Evolutionary conservation across 2,888 invertebrate genomes (phyloP), one percentile per base, ranked within the genome.

Genomic region (Morpho helenor): DNA sequence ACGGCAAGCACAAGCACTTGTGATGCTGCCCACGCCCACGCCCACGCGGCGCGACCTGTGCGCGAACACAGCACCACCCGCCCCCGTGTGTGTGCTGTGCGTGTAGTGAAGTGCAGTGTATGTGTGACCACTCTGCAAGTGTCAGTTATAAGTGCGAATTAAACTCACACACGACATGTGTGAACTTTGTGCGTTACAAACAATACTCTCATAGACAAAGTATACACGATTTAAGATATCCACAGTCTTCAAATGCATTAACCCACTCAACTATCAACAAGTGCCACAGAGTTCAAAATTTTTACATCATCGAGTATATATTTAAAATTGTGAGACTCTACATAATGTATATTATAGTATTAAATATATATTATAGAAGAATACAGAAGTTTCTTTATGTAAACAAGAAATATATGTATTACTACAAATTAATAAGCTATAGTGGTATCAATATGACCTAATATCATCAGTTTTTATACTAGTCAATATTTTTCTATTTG

Each of bases 1-100:
- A 93, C 82, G 93, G 93, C 67, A 94, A 93, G 80, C 82, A 87
- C 82, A 93, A 93, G 85, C 82, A 83, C 69, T 92, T 92, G 91
- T 94, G 93, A 94, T 91, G 77, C 68, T 69, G 63, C 66, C 68
- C 59, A 59, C 63, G 57, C 63, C 16, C n/a, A 49, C 48, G 7
- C 22, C 31, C 8, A 7, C 49, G 8, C 40, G 16, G 10, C 49
- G 10, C 39, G n/a, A 45, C 45, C 10, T 45, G 45, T 45, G 42
- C 42, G 31, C 31, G 31, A 23, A 8, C 48, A 6, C 48, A 31
- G 48, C n/a, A 31, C 48, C 7, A 48, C 40, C 5, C 7, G n/a
- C 39, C 49, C 40, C 10, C 10, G 9, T 49, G 50, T 42, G 42
- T 2, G 23, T 50, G 42, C 50, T 22, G 16, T 42, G 41, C 41